Conservation (phyloP, 2,888 invertebrate species). For the Chaetogeoica ovagalla region DNA sequence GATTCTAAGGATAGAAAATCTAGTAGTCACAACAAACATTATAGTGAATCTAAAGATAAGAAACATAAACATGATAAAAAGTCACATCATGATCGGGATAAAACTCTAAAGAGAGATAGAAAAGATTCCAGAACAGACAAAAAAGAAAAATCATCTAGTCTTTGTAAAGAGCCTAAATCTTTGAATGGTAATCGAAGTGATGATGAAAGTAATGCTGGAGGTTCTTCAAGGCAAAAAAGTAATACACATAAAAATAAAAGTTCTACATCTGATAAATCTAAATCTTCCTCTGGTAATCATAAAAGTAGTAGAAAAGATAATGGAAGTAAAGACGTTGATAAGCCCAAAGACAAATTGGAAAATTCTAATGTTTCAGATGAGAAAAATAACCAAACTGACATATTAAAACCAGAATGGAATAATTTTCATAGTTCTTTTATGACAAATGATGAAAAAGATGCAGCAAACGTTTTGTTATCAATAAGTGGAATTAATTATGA, state of each 20-base stretch:
- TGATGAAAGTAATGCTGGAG: conserved; percentile 42
- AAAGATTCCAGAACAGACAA: conserved; percentile 37
- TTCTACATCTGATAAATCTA: conserved; percentile 42
- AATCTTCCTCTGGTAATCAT: conserved; percentile 36
- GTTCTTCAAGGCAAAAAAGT: conserved; percentile 34
- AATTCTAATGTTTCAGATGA: neutral
- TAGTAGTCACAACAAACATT: conserved; percentile 20
- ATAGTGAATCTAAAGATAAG: conserved; percentile 17
- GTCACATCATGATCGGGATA: conserved; percentile 16
- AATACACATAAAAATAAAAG: conserved; percentile 40
- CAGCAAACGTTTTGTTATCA: conserved; percentile 38
- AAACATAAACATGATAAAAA: conserved; percentile 28
- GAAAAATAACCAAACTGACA: neutral
- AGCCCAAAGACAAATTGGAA: conserved; percentile 26
- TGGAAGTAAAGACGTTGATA: conserved; percentile 39
- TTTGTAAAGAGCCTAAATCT: conserved; percentile 40
- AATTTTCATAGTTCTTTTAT: conserved; percentile 1
- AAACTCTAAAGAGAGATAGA: conserved; percentile 35
- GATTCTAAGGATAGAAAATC: conserved; percentile 18
- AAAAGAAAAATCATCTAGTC: conserved; percentile 43
- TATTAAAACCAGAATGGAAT: conserved; percentile 13
- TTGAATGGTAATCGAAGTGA: conserved; percentile 37
- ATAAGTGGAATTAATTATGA: conserved; percentile 15
- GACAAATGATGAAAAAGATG: conserved; percentile 36
- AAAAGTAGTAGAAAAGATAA: conserved; percentile 46